phyloP scores from a whole-genome alignment of 2,888 invertebrate species.

The Tineola bisselliella region DNA sequence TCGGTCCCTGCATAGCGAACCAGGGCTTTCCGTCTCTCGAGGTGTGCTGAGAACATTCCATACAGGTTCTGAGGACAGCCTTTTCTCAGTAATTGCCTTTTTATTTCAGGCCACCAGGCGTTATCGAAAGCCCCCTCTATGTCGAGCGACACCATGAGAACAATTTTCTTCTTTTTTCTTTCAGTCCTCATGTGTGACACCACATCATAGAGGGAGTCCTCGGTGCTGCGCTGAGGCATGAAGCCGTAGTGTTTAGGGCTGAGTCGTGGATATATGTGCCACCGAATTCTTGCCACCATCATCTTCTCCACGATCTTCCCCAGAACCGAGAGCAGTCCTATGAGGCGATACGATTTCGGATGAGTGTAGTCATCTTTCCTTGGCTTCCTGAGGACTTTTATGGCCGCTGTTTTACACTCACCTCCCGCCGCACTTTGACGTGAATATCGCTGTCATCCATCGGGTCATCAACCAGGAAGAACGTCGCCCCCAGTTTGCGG shows the following conservation, averaged over 20 bases:
- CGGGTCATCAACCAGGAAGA: not conserved
- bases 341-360: slow-evolving; percentile 14
- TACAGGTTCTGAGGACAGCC: not conserved
- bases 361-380: slow-evolving; percentile 12
- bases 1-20: slow-evolving; percentile 17
- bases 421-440: not conserved
- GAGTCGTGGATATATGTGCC: no score
- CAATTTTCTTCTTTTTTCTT: not conserved
- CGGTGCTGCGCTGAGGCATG: no score
- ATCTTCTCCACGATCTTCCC: slow-evolving; percentile 14
- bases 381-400: slow-evolving; percentile 16
- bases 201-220: no score
- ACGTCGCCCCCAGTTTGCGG: not conserved
- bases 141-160: slow-evolving; percentile 12
- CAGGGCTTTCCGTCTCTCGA: slow-evolving; percentile 12
- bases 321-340: slow-evolving; percentile 13
- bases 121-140: slow-evolving; percentile 2
- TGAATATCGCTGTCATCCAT: not conserved
- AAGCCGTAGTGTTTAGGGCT: no score
- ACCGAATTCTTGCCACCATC: not conserved
- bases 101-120: no score
- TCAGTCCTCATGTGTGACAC: no score
- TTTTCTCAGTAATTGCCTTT: not conserved
- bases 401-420: slow-evolving; percentile 13
- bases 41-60: slow-evolving; percentile 16